Percentiles rank a stretch among this genome's conserved stretches.
Conservation (phyloP, 1,140 invertebrate genomes). For the Drosophila funebris region DNA sequence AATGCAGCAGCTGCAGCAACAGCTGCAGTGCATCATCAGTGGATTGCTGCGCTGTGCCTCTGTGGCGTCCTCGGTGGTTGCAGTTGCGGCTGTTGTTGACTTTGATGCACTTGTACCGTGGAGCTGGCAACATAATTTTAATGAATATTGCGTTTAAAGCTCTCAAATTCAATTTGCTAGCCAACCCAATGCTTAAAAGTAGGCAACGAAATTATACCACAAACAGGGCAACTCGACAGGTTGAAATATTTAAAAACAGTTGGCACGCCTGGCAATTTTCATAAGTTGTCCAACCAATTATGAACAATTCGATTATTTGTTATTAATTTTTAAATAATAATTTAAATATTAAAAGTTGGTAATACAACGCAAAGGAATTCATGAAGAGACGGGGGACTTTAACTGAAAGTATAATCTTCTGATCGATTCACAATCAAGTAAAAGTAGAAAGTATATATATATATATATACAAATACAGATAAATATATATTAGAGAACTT, state of each 20-base stretch:
- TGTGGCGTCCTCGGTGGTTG: constrained; percentile 39
- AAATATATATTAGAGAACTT: too few relatives aligned
- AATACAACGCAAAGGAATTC: too few relatives aligned
- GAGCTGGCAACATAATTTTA: constrained; percentile 52
- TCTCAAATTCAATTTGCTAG: constrained; percentile 53
- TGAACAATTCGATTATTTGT: neutral
- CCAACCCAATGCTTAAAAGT: constrained; percentile 7
- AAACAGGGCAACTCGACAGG: neutral
- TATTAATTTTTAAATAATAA: too few relatives aligned
- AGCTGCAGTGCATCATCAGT: constrained; percentile 54
- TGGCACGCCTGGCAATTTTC: neutral
- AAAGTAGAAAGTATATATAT: too few relatives aligned
- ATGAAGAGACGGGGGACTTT: too few relatives aligned
- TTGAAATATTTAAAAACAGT: neutral
- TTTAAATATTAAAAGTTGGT: too few relatives aligned
- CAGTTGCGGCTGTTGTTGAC: constrained; percentile 26
- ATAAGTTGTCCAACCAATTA: neutral
- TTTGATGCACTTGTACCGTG: constrained; percentile 37
- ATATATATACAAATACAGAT: too few relatives aligned
- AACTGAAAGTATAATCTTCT: too few relatives aligned
- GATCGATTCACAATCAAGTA: too few relatives aligned
- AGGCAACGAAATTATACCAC: neutral
- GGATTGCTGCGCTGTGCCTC: constrained; percentile 37
- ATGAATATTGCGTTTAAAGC: constrained; percentile 64
- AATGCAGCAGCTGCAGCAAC: constrained; percentile 36